Evolutionary conservation across 2,797 vertebrate species (phyloP).

Genomic region (Monodelphis domestica): DNA sequence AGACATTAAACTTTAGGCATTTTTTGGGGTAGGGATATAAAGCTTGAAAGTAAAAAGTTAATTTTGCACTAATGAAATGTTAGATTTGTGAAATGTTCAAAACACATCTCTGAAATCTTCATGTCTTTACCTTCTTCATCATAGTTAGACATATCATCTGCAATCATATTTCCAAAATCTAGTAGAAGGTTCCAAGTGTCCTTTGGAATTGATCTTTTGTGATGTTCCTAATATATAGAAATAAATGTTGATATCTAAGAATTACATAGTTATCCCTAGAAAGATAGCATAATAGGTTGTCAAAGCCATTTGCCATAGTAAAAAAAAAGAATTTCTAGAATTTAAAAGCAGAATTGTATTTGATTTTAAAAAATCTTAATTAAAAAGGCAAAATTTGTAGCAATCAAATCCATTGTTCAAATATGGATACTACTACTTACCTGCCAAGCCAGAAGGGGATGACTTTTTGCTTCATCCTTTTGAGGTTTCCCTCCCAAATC

Average conservation of each 20-base stretch:
- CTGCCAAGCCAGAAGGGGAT: background rate
- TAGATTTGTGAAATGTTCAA: background rate
- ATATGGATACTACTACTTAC: background rate
- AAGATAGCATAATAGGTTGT: background rate
- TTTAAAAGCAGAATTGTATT: background rate
- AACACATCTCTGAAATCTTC: background rate
- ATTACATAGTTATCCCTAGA: slow-evolving; percentile 5
- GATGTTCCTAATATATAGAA: slow-evolving; percentile 90
- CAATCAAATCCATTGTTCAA: background rate
- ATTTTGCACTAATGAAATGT: too few species aligned
- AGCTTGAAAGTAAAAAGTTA: background rate
- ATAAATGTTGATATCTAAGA: slow-evolving; percentile 34
- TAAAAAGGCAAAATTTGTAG: background rate
- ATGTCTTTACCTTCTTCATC: slow-evolving; percentile 94
- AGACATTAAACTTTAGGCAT: background rate
- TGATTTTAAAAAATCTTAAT: background rate
- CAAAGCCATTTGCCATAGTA: background rate
- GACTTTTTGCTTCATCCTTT: background rate
- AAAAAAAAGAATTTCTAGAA: background rate
- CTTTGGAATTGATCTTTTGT: slow-evolving; percentile 97
- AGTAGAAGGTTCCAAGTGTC: slow-evolving; percentile 98
- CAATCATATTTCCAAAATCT: slow-evolving; percentile 98
- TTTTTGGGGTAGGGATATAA: too few species aligned
- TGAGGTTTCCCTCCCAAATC: background rate
- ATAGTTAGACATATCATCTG: slow-evolving; percentile 99